Evolutionary conservation across 1,140 invertebrate species (phyloP).

Genomic region (Gonioctena quinquepunctata): DNA sequence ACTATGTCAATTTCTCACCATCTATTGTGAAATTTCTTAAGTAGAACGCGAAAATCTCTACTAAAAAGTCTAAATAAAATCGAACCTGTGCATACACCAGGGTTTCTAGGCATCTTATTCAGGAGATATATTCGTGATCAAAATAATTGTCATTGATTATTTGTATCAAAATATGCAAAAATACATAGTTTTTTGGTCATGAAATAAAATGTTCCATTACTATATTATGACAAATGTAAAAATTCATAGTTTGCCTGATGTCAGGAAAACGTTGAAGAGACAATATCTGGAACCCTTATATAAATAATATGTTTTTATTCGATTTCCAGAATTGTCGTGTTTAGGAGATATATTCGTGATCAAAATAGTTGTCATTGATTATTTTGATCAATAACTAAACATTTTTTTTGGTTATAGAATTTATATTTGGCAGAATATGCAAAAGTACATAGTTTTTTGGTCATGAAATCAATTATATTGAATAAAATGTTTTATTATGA

Average conservation of each 20-base stretch:
- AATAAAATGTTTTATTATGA: not conserved
- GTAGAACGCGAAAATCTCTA: no score
- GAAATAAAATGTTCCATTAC: not conserved
- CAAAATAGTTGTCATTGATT: not conserved
- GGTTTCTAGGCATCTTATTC: no score
- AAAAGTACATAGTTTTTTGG: not conserved
- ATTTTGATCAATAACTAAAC: no score
- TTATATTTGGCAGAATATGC: not conserved
- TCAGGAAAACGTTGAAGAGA: not conserved
- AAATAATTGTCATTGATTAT: not conserved
- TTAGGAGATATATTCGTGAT: not conserved
- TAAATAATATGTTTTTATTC: no score
- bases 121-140: not conserved
- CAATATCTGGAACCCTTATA: not conserved
- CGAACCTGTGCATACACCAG: no score
- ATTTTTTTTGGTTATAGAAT: not conserved
- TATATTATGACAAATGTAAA: not conserved
- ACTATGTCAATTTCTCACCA: no score
- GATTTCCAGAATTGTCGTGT: not conserved
- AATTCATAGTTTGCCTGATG: not conserved
- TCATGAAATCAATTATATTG: not conserved
- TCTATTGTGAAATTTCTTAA: no score
- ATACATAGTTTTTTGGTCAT: not conserved
- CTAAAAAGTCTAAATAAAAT: no score
- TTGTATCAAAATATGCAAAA: not conserved